Evolutionary conservation across 2,797 vertebrate species (phyloP).

Genomic region (Morelia viridis): DNA sequence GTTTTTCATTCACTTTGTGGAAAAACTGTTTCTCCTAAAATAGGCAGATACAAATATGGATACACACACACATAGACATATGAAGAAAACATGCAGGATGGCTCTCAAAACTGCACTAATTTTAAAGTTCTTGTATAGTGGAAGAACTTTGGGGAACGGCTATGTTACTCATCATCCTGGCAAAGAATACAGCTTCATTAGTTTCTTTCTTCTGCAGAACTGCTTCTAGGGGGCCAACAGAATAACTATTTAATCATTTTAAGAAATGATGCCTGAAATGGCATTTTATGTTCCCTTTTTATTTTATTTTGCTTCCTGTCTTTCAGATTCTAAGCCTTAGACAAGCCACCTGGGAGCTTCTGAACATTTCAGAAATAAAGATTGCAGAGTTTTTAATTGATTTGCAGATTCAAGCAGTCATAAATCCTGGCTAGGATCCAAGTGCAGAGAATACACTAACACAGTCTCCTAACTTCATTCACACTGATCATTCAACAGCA

Average conservation of each 20-base stretch:
- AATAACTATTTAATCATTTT: background rate
- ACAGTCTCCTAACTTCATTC: background rate
- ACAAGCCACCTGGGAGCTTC: background rate
- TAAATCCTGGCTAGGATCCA: background rate
- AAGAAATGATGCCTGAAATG: background rate
- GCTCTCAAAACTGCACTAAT: background rate
- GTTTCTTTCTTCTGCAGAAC: background rate
- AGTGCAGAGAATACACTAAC: background rate
- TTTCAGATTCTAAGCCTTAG: background rate
- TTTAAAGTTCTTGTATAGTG: background rate
- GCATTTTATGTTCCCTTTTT: background rate
- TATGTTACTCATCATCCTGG: background rate
- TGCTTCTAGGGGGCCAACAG: background rate
- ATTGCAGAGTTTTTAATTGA: background rate
- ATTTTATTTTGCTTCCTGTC: background rate
- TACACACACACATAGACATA: background rate
- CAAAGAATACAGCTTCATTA: background rate
- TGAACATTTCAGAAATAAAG: background rate
- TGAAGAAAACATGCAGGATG: background rate
- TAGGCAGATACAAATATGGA: slow-evolving; percentile 25
- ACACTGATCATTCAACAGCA: background rate
- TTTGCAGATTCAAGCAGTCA: rapidly evolving
- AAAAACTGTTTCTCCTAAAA: slow-evolving; percentile 98
- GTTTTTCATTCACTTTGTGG: slow-evolving; percentile 95
- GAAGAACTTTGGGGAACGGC: background rate